A percentile compares a stretch with the other conserved stretches of the same genome.
These are phyloP conservation scores for Sebastes wilsoni DNA, from an alignment of 2,797 vertebrate genomes.

Conservation along the genomic window DNA sequence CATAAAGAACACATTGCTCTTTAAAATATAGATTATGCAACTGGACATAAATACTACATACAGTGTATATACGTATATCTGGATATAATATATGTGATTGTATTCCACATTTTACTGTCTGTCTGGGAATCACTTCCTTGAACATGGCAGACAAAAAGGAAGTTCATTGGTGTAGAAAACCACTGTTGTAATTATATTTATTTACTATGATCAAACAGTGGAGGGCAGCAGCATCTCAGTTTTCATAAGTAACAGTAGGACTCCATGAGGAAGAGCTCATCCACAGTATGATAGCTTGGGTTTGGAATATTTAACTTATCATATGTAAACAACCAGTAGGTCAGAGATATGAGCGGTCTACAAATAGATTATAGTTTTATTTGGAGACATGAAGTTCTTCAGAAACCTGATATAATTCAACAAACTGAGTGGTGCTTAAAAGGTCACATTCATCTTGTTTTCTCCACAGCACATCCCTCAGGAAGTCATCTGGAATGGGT, in stretches of 20 bases:
- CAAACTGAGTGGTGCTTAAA: not conserved
- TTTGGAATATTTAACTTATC: not conserved
- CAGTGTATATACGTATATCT: not conserved
- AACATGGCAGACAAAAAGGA: not conserved
- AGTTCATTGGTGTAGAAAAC: not conserved
- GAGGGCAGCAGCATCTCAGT: conserved; percentile 48
- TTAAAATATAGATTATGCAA: not conserved
- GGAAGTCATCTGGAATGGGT: not conserved
- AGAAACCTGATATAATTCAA: not conserved
- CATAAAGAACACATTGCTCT: not conserved
- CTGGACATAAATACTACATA: not conserved
- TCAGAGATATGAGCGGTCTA: not conserved
- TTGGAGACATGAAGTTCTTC: not conserved
- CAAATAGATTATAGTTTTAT: not conserved
- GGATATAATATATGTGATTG: not conserved
- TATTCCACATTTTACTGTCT: too few species aligned
- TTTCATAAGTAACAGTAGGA: not conserved
- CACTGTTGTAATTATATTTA: not conserved
- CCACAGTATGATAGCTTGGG: not conserved
- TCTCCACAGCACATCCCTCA: not conserved
- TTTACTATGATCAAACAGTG: conserved; percentile 32
- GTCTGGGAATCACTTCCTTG: too few species aligned
- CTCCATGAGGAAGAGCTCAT: not conserved
- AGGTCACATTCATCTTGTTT: not conserved
- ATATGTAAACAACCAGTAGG: not conserved